Conservation (phyloP, 2,888 invertebrate genomes). For the Acleris emargana region DNA sequence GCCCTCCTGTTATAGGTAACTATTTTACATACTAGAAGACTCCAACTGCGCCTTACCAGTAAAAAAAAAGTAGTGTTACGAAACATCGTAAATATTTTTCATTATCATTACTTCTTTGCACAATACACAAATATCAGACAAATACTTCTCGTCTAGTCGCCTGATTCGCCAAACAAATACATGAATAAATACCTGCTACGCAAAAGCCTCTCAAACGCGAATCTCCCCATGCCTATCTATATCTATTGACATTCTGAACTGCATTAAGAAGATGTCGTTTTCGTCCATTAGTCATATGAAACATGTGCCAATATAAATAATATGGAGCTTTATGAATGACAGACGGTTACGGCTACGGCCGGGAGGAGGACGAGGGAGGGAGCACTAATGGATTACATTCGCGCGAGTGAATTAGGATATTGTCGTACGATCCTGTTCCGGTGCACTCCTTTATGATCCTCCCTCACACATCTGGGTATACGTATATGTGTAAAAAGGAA, state of each 20-base stretch:
- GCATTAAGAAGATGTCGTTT: constrained; percentile 66
- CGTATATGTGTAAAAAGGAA: constrained; percentile 15
- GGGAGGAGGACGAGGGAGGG: constrained; percentile 48
- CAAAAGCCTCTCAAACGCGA: constrained; percentile 4
- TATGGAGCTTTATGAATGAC: constrained; percentile 82
- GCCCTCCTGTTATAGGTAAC: too few relatives aligned
- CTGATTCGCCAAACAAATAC: too few relatives aligned
- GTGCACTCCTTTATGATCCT: constrained; percentile 75
- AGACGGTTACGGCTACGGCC: constrained; percentile 58
- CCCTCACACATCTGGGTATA: constrained; percentile 45
- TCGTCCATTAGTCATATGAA: constrained; percentile 82
- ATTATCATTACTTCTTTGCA: too few relatives aligned
- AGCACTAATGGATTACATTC: constrained; percentile 82
- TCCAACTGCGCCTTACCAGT: too few relatives aligned
- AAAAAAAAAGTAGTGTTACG: too few relatives aligned
- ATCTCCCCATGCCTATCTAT: constrained; percentile 10
- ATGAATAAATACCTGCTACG: neutral
- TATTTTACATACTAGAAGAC: too few relatives aligned
- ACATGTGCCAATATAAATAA: constrained; percentile 84
- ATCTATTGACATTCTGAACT: constrained; percentile 50
- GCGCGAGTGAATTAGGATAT: constrained; percentile 83
- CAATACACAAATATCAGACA: too few relatives aligned
- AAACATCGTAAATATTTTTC: too few relatives aligned
- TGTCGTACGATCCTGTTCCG: constrained; percentile 81
- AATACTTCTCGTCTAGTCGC: too few relatives aligned